Conservation (phyloP, 2,113 vertebrate species). For the Azemiops feae region DNA sequence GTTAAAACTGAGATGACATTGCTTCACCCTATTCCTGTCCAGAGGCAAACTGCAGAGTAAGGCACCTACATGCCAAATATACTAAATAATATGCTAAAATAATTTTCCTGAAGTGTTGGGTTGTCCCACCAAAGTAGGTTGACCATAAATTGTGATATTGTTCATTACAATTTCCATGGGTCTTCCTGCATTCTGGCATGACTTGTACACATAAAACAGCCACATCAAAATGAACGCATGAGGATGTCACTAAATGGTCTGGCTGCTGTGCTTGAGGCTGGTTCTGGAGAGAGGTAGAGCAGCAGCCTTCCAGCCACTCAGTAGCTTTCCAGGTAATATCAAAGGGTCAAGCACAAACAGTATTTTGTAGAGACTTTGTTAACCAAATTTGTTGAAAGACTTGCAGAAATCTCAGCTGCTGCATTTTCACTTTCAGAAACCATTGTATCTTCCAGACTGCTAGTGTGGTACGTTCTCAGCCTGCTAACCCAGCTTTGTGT, state of each 20-base stretch:
- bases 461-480: background rate
- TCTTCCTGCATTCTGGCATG: background rate
- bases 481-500: background rate
- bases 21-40: background rate
- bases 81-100: background rate
- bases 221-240: background rate
- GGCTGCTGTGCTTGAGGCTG: background rate
- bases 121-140: background rate
- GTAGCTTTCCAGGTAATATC: background rate
- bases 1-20: background rate
- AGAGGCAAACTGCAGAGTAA: background rate
- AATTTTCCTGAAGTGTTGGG: background rate
- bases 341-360: background rate
- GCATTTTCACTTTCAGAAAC: background rate
- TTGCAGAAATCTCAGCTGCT: background rate
- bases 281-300: background rate
- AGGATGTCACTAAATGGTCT: background rate
- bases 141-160: background rate
- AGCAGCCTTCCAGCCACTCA: background rate
- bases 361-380: background rate
- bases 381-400: background rate
- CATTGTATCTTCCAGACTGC: background rate
- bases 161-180: background rate
- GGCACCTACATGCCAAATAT: background rate
- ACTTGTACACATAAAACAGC: background rate